A percentile compares a stretch with the other conserved stretches of the same genome.
Conservation (phyloP, 2,797 vertebrate species). For the Poecile montanus region DNA sequence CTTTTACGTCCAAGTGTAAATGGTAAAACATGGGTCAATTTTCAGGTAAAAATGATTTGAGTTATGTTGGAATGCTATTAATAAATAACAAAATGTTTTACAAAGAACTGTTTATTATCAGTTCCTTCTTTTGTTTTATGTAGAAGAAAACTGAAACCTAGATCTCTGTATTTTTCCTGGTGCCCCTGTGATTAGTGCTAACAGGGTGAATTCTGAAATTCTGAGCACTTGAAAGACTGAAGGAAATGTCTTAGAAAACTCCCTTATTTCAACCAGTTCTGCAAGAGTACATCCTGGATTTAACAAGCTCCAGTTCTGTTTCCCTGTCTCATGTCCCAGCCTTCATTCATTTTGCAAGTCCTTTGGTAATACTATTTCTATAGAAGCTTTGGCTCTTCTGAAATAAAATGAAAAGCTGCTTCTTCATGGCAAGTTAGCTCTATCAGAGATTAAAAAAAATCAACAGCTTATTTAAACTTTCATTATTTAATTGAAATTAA, state of each 20-base stretch:
- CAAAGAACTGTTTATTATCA: neutral
- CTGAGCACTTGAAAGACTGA: neutral
- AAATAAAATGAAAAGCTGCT: neutral
- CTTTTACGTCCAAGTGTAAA: neutral
- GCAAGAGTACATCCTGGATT: neutral
- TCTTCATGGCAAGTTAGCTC: conserved; percentile 24
- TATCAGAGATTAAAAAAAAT: conserved; percentile 41
- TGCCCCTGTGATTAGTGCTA: neutral
- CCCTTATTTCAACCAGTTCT: neutral
- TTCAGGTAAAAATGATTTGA: neutral
- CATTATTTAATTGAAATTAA: conserved; percentile 17
- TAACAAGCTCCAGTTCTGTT: neutral
- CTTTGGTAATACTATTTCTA: neutral
- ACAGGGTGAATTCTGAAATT: neutral
- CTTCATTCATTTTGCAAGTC: neutral
- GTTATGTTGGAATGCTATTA: neutral
- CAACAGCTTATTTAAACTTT: conserved; percentile 44
- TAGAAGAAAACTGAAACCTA: neutral
- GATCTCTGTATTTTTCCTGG: neutral
- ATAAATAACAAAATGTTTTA: neutral
- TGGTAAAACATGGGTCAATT: neutral
- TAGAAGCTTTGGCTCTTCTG: neutral
- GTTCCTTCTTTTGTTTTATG: neutral
- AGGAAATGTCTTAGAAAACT: neutral
- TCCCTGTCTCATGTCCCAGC: neutral